phyloP scores from a whole-genome alignment of 2,888 invertebrate genomes.

The Brassicogethes aeneus region DNA sequence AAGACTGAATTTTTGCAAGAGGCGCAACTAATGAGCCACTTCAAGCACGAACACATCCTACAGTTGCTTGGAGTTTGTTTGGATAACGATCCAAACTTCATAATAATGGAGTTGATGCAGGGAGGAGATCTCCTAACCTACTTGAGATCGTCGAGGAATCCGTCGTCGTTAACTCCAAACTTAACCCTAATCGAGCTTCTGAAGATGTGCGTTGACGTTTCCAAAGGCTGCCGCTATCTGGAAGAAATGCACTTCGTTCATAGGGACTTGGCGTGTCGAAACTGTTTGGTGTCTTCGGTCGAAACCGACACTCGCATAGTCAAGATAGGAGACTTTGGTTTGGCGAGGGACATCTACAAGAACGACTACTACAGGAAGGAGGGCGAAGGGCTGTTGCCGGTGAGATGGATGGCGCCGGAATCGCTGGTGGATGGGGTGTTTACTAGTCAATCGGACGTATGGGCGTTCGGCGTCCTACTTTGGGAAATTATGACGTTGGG shows the following conservation, averaged over 20 bases:
- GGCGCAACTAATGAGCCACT: slow-evolving; percentile 94
- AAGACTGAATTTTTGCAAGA: slow-evolving; percentile 93
- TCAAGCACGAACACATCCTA: slow-evolving; percentile 93
- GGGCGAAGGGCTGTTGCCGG: slow-evolving; percentile 82
- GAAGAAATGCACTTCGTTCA: slow-evolving; percentile 98
- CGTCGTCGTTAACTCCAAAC: slow-evolving; percentile 53
- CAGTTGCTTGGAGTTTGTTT: slow-evolving; percentile 89
- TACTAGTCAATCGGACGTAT: slow-evolving; percentile 93
- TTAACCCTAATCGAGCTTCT: slow-evolving; percentile 77
- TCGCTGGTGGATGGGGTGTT: slow-evolving; percentile 93
- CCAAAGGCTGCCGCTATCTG: slow-evolving; percentile 88
- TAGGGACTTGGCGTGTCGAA: slow-evolving; percentile 90
- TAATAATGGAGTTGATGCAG: slow-evolving; percentile 97
- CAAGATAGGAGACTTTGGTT: slow-evolving; percentile 96
- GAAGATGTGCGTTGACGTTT: slow-evolving; percentile 91
- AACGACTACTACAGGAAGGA: slow-evolving; percentile 97
- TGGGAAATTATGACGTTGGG: slow-evolving; percentile 98
- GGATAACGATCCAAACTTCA: slow-evolving; percentile 86
- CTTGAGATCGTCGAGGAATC: slow-evolving; percentile 70
- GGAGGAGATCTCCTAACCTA: slow-evolving; percentile 92
- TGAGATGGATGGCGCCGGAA: slow-evolving; percentile 98
- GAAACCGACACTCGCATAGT: slow-evolving; percentile 67
- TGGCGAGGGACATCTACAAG: slow-evolving; percentile 94
- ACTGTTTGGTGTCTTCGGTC: slow-evolving; percentile 79
- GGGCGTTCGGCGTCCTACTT: slow-evolving; percentile 88